Evolutionary conservation across 2,888 invertebrate species (phyloP).

Genomic region (Caenorhabditis sp.): DNA sequence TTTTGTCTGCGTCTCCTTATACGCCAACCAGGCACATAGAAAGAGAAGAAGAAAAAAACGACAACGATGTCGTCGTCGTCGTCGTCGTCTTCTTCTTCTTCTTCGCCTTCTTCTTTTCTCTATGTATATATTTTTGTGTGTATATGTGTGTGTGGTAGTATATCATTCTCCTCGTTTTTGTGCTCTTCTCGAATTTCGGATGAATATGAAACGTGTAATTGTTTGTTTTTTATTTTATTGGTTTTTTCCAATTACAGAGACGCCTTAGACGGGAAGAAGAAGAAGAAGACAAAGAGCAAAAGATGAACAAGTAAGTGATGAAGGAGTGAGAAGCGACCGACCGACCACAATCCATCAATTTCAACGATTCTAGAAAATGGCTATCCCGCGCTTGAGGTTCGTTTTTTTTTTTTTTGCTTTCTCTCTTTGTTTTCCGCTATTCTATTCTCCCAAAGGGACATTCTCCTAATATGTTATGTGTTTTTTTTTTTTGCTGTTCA

Average conservation of each 20-base stretch:
- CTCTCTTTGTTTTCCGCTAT: neutral
- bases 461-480: constrained; percentile 7
- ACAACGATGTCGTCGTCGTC: neutral
- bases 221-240: neutral
- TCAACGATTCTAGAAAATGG: constrained; percentile 19
- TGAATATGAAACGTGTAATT: neutral
- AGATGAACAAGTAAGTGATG: neutral
- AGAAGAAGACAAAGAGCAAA: constrained; percentile 22
- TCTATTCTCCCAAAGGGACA: neutral
- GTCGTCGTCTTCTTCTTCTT: neutral
- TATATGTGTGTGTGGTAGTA: neutral
- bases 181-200: neutral
- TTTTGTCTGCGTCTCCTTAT: constrained; percentile 3
- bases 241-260: neutral
- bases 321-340: constrained; percentile 16
- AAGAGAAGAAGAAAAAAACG: neutral
- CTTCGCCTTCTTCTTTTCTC: neutral
- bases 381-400: constrained; percentile 36
- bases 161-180: neutral
- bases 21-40: neutral
- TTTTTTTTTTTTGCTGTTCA: constrained; percentile 10
- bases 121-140: neutral
- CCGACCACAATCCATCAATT: constrained; percentile 10
- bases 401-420: constrained; percentile 6
- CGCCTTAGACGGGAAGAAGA: neutral